phyloP scores from a whole-genome alignment of 2,888 invertebrate genomes.

The Silvanus unidentatus region DNA sequence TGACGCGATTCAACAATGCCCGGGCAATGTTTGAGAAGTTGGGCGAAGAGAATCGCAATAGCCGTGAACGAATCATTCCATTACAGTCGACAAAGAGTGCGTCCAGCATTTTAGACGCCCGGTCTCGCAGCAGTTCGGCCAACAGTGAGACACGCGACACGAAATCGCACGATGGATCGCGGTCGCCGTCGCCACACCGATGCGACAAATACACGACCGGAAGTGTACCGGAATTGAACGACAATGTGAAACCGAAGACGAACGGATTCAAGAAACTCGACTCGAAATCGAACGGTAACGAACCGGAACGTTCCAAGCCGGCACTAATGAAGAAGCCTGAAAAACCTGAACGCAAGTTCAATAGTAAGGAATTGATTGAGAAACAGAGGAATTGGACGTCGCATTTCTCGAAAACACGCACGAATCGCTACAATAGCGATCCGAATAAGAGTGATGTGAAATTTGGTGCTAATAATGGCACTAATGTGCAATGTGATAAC shows the following conservation, averaged over 20 bases:
- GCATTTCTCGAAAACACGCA: slow-evolving; percentile 76
- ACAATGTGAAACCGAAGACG: slow-evolving; percentile 25
- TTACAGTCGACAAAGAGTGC: slow-evolving; percentile 45
- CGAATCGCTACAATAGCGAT: slow-evolving; percentile 56
- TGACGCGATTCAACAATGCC: slow-evolving; percentile 82
- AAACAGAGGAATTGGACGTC: slow-evolving; percentile 90
- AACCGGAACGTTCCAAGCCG: slow-evolving; percentile 29
- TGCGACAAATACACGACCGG: slow-evolving; percentile 49
- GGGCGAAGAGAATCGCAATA: slow-evolving; percentile 60
- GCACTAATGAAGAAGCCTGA: slow-evolving; percentile 59
- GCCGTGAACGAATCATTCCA: slow-evolving; percentile 32
- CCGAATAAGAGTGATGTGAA: slow-evolving; percentile 56
- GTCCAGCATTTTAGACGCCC: slow-evolving; percentile 50
- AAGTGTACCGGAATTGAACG: slow-evolving; percentile 50
- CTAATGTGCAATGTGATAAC: slow-evolving; percentile 20
- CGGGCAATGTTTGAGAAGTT: slow-evolving; percentile 87
- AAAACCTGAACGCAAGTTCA: slow-evolving; percentile 76
- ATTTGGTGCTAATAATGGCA: slow-evolving; percentile 45
- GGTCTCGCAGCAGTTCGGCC: slow-evolving; percentile 63
- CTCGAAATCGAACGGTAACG: slow-evolving; percentile 17
- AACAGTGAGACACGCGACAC: slow-evolving; percentile 49
- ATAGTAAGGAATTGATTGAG: slow-evolving; percentile 80
- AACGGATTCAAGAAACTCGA: slow-evolving; percentile 21
- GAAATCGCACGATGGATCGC: slow-evolving; percentile 33
- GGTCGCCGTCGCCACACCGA: slow-evolving; percentile 47